Evolutionary conservation across 2,113 vertebrate species (phyloP).

Genomic region (Ochotona princeps): DNA sequence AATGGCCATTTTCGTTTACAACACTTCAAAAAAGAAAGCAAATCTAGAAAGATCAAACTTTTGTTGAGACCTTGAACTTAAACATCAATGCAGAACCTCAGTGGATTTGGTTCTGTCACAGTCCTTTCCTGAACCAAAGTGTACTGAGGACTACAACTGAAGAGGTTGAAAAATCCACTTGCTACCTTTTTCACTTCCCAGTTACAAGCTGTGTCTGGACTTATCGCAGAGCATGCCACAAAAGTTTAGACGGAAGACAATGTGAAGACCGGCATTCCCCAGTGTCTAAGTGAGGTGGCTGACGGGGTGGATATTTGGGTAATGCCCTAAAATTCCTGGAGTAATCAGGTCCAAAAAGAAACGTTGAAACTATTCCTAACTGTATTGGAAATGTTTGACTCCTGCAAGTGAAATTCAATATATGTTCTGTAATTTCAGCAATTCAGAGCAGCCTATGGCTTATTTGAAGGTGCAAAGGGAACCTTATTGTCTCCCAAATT

Average conservation of each 20-base stretch:
- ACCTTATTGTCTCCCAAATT: background rate
- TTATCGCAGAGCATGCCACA: background rate
- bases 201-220: background rate
- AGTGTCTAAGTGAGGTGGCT: background rate
- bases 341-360: background rate
- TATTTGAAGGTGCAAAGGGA: background rate
- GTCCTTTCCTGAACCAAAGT: background rate
- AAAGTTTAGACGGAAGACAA: background rate
- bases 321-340: background rate
- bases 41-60: background rate
- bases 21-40: background rate
- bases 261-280: background rate
- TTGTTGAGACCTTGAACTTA: background rate
- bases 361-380: background rate
- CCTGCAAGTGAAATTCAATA: background rate
- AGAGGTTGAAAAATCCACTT: background rate
- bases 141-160: background rate
- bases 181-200: conserved; percentile 40
- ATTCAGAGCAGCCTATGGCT: background rate
- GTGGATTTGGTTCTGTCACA: background rate
- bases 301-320: background rate
- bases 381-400: background rate
- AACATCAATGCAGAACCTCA: background rate
- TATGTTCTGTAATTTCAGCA: background rate
- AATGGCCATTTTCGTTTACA: background rate